A percentile compares a stretch with the other conserved stretches of the same genome.
These are phyloP conservation scores for Drosophila pectinifera DNA, from an alignment of 1,140 invertebrate species.

Conservation along the genomic window DNA sequence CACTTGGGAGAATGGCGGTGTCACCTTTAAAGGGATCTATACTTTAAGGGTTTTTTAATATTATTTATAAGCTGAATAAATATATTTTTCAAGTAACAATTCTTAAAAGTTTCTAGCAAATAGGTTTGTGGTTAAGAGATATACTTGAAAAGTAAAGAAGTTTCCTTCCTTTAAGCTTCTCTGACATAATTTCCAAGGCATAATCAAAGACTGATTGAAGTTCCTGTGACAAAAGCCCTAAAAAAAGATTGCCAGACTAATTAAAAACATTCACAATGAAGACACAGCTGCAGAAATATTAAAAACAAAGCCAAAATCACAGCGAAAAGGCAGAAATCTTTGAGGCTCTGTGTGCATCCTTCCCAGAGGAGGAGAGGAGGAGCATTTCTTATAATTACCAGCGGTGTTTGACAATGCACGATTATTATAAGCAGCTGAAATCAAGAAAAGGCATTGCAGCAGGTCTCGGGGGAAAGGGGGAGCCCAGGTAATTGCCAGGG, in stretches of 20 bases:
- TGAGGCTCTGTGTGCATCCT: conserved; percentile 41
- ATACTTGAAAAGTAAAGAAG: not conserved
- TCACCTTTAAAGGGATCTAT: conserved; percentile 28
- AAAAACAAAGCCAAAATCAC: conserved; percentile 22
- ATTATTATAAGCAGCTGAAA: conserved; percentile 44
- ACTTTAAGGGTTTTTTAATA: not conserved
- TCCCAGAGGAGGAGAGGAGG: not conserved
- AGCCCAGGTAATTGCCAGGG: conserved; percentile 48
- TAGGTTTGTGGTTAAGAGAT: not conserved
- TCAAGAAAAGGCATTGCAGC: conserved; percentile 9
- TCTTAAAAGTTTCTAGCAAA: no score
- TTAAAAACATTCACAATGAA: conserved; percentile 76
- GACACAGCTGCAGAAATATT: conserved; percentile 51
- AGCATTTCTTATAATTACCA: conserved; percentile 44
- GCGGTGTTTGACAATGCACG: conserved; percentile 47
- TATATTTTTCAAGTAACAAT: not conserved
- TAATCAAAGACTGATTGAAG: conserved; percentile 61
- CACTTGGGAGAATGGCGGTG: conserved; percentile 22
- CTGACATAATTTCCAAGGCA: conserved; percentile 32
- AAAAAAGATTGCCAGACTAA: conserved; percentile 67
- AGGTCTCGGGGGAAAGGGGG: not conserved
- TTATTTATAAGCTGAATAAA: not conserved
- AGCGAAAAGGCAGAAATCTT: conserved; percentile 36
- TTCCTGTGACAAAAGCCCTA: conserved; percentile 50
- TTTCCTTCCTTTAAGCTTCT: not conserved